Evolutionary conservation across 2,797 vertebrate species (phyloP).

Genomic region (Betta splendens): DNA sequence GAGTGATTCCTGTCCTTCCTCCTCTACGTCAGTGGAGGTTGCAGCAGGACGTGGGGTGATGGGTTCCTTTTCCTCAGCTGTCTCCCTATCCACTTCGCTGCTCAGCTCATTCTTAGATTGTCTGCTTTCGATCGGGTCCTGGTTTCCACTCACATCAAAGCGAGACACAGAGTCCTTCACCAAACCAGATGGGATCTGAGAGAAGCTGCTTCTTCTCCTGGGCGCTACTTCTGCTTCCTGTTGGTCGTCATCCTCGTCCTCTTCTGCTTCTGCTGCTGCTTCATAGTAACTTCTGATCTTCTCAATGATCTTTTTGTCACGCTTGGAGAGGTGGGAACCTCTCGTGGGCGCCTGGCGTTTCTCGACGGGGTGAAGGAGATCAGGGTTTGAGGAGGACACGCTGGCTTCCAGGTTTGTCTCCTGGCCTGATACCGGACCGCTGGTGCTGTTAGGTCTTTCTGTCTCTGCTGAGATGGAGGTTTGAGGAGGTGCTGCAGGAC

Average conservation of each 20-base stretch:
- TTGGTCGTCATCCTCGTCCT: slow-evolving; percentile 57
- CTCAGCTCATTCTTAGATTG: slow-evolving; percentile 17
- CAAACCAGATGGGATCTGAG: slow-evolving; percentile 80
- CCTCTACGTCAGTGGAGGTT: background rate
- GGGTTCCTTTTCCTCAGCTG: background rate
- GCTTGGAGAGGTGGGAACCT: slow-evolving; percentile 67
- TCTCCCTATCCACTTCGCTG: background rate
- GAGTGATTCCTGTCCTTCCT: background rate
- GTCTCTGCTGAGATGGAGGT: slow-evolving; percentile 7
- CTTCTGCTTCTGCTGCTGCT: slow-evolving; percentile 72
- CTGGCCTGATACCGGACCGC: background rate
- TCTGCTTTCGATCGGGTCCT: slow-evolving; percentile 56
- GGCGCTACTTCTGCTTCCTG: slow-evolving; percentile 32
- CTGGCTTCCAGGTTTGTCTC: background rate
- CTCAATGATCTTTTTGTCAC: slow-evolving; percentile 83
- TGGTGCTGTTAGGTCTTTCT: background rate
- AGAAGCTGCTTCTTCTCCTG: slow-evolving; percentile 76
- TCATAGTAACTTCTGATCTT: slow-evolving; percentile 86
- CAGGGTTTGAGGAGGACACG: slow-evolving; percentile 2
- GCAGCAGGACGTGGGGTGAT: background rate
- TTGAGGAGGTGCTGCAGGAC: slow-evolving; percentile 3
- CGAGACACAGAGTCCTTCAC: slow-evolving; percentile 81
- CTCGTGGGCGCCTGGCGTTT: slow-evolving; percentile 22
- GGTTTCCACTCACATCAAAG: slow-evolving; percentile 67
- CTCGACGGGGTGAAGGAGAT: background rate